Percentiles rank a stretch among this genome's conserved stretches.
phyloP scores from a whole-genome alignment of 2,797 vertebrate genomes.

The Cuniculus paca region DNA sequence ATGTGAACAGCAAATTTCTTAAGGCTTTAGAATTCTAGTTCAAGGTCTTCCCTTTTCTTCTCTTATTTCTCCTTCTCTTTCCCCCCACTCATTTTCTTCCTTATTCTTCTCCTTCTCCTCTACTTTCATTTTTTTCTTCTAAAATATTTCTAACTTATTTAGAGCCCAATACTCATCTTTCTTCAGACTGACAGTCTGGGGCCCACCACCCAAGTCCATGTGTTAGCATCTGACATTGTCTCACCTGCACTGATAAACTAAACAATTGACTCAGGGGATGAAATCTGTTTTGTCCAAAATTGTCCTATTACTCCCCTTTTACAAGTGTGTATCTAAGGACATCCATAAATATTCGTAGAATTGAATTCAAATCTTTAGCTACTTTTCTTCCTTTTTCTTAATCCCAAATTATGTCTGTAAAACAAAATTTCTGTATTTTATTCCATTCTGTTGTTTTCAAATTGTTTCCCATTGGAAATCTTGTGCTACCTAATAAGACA shows the following conservation, averaged over 20 bases:
- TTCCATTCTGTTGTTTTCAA: background rate
- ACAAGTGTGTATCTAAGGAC: background rate
- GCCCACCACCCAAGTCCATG: background rate
- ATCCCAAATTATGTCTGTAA: background rate
- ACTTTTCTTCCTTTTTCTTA: background rate
- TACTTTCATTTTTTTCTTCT: background rate
- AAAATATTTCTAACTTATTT: conserved; percentile 34
- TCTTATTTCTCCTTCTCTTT: background rate
- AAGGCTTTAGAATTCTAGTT: background rate
- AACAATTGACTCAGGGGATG: background rate
- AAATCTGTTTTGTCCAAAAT: conserved; percentile 29
- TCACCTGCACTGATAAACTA: conserved; percentile 31
- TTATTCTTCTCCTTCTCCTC: background rate
- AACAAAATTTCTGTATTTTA: background rate
- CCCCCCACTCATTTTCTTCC: background rate
- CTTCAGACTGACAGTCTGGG: background rate
- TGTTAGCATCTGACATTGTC: background rate
- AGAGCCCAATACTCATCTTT: background rate
- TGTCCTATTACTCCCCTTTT: background rate
- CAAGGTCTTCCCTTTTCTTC: background rate
- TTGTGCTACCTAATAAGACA: background rate
- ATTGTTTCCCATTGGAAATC: background rate
- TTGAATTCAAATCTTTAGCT: background rate
- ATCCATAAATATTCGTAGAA: conserved; percentile 3
- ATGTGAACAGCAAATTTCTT: background rate